phyloP scores from a whole-genome alignment of 1,140 invertebrate species.

The Calephelis virginiensis region DNA sequence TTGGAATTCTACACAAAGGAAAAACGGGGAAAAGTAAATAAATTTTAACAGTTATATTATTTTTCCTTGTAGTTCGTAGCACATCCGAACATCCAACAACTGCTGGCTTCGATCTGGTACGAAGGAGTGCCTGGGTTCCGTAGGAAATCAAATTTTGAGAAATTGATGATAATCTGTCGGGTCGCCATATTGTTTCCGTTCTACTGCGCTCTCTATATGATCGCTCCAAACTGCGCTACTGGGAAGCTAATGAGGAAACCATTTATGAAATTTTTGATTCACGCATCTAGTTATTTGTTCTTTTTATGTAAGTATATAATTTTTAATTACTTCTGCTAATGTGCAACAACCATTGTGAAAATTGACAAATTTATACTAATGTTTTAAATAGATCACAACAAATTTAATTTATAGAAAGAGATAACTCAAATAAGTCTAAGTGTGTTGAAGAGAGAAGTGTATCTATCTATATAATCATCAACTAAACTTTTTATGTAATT shows the following conservation, averaged over 20 bases:
- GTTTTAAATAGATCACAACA: too few relatives aligned
- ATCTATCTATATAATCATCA: too few relatives aligned
- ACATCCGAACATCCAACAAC: conserved; percentile 95
- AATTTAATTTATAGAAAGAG: too few relatives aligned
- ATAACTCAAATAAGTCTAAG: too few relatives aligned
- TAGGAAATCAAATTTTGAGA: conserved; percentile 84
- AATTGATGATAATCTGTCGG: conserved; percentile 84
- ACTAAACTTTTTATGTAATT: too few relatives aligned
- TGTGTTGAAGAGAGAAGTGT: too few relatives aligned
- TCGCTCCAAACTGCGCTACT: conserved; percentile 86
- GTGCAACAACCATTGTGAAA: too few relatives aligned
- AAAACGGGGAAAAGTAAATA: too few relatives aligned
- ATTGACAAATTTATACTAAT: too few relatives aligned
- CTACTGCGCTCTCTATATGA: conserved; percentile 90
- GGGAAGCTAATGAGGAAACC: conserved; percentile 91
- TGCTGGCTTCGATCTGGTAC: conserved; percentile 95
- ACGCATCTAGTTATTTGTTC: conserved; percentile 94
- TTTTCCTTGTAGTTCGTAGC: conserved; percentile 86
- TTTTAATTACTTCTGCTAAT: not conserved
- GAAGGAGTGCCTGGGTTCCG: conserved; percentile 93
- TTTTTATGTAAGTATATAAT: conserved; percentile 86
- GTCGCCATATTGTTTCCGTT: conserved; percentile 91
- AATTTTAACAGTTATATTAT: conserved; percentile 23
- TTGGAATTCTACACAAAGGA: too few relatives aligned
- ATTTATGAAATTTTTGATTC: conserved; percentile 96